Percentiles rank a stretch among this genome's conserved stretches.
These are phyloP conservation scores for Lagocephalus sceleratus DNA, from an alignment of 2,797 vertebrate genomes.

Conservation along the genomic window DNA sequence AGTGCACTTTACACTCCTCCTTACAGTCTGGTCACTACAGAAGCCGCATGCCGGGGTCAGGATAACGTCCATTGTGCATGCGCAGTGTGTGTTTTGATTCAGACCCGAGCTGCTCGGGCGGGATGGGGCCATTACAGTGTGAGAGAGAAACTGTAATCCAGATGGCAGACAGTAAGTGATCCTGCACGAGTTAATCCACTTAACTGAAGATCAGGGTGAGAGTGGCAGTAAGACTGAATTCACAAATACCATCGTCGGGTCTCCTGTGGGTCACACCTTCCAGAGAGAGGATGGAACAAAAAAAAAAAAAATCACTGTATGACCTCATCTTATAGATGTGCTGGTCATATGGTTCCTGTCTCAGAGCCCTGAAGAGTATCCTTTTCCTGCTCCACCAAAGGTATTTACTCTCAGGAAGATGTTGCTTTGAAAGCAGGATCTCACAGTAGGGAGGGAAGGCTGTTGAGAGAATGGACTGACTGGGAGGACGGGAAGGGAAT, in stretches of 20 bases:
- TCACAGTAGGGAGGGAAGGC: constrained; percentile 54
- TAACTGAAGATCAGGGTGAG: constrained; percentile 52
- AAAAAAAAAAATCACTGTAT: background rate
- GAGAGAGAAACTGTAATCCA: constrained; percentile 45
- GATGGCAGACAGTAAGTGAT: constrained; percentile 54
- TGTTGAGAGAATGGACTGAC: constrained; percentile 27
- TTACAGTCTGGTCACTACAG: too few relatives aligned
- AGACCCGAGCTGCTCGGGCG: constrained; percentile 24
- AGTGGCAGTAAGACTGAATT: constrained; percentile 43
- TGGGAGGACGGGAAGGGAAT: constrained; percentile 16
- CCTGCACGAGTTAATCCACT: constrained; percentile 64
- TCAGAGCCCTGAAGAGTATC: background rate
- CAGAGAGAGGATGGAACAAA: constrained; percentile 1
- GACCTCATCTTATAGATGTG: background rate
- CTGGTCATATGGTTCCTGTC: background rate
- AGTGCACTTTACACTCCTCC: background rate
- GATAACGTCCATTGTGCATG: background rate
- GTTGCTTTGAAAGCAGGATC: constrained; percentile 41
- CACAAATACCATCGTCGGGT: constrained; percentile 7
- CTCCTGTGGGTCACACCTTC: constrained; percentile 15
- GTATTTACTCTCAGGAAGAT: constrained; percentile 17
- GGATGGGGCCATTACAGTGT: constrained; percentile 29
- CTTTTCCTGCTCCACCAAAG: constrained; percentile 8
- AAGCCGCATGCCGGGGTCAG: background rate
- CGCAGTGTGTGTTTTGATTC: constrained; percentile 13